Conservation (phyloP, 2,888 invertebrate species). For the Cyclophora punctaria region DNA sequence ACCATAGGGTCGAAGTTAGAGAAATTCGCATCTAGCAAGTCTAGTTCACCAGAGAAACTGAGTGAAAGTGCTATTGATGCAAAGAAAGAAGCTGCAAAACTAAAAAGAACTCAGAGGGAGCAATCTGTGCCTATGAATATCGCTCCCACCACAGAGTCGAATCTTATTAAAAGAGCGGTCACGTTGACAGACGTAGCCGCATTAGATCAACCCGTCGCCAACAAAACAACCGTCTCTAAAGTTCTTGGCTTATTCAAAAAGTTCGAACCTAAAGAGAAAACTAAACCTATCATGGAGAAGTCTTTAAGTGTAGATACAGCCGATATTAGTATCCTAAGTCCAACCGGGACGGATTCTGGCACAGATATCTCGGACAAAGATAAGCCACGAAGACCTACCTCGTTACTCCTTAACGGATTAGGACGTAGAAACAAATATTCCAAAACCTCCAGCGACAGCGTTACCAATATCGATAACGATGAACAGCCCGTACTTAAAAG, state of each 20-base stretch:
- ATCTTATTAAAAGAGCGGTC: slow-evolving; percentile 81
- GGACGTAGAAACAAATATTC: slow-evolving; percentile 68
- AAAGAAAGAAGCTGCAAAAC: slow-evolving; percentile 52
- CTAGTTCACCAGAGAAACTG: slow-evolving; percentile 66
- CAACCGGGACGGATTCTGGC: slow-evolving; percentile 24
- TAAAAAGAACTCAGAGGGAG: slow-evolving; percentile 77
- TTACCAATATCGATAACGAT: slow-evolving; percentile 35
- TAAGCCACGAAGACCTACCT: slow-evolving; percentile 72
- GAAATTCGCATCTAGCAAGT: slow-evolving; percentile 76
- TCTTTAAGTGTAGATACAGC: slow-evolving; percentile 27
- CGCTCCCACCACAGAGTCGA: slow-evolving; percentile 77
- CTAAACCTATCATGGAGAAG: slow-evolving; percentile 46
- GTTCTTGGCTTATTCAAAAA: slow-evolving; percentile 86
- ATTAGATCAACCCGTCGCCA: slow-evolving; percentile 49
- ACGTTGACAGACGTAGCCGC: slow-evolving; percentile 81
- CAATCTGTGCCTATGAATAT: slow-evolving; percentile 77
- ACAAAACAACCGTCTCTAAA: slow-evolving; percentile 81
- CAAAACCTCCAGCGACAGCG: slow-evolving; percentile 62
- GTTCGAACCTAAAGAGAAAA: slow-evolving; percentile 77
- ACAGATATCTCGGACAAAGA: slow-evolving; percentile 41
- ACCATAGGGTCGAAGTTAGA: slow-evolving; percentile 86
- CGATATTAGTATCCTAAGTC: slow-evolving; percentile 27
- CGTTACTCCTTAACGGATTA: slow-evolving; percentile 70
- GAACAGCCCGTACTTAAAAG: slow-evolving; percentile 41
- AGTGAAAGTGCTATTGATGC: slow-evolving; percentile 37